Percentiles rank a stretch among this genome's conserved stretches.
Conservation (phyloP, 2,888 invertebrate species). For the Macrophya alboannulata region DNA sequence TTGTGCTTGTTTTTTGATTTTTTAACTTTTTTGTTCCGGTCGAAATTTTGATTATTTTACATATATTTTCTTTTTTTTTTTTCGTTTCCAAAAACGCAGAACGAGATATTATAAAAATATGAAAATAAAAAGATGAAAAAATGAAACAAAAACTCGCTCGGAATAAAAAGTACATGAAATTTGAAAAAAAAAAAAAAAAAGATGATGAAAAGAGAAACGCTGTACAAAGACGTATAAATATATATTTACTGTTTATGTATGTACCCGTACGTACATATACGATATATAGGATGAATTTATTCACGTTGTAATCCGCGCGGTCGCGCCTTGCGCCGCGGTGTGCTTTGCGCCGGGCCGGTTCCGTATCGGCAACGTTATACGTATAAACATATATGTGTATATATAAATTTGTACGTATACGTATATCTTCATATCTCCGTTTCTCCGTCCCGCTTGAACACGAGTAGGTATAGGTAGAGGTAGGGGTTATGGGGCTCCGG, state of each 20-base stretch:
- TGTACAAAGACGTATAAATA: background rate
- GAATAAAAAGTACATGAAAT: background rate
- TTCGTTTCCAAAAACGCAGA: too few relatives aligned
- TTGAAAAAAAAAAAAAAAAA: slow-evolving; percentile 45
- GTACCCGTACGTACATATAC: background rate
- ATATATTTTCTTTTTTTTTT: too few relatives aligned
- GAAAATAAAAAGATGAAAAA: background rate
- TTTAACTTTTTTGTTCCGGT: too few relatives aligned
- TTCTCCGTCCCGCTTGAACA: background rate
- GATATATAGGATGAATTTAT: slow-evolving; percentile 60
- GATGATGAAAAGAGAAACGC: background rate
- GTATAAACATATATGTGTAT: background rate
- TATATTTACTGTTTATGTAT: background rate
- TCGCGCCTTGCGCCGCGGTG: background rate
- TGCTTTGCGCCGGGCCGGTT: background rate
- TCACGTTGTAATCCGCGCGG: slow-evolving; percentile 29
- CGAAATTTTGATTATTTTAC: too few relatives aligned
- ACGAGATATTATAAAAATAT: too few relatives aligned
- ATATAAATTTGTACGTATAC: background rate
- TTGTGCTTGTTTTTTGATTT: too few relatives aligned
- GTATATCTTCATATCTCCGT: background rate
- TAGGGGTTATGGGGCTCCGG: background rate
- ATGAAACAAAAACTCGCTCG: background rate
- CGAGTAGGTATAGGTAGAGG: background rate
- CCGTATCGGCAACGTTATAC: background rate